Evolutionary conservation across 2,797 vertebrate species (phyloP).

Genomic region (Hypotaenidia okinawae): DNA sequence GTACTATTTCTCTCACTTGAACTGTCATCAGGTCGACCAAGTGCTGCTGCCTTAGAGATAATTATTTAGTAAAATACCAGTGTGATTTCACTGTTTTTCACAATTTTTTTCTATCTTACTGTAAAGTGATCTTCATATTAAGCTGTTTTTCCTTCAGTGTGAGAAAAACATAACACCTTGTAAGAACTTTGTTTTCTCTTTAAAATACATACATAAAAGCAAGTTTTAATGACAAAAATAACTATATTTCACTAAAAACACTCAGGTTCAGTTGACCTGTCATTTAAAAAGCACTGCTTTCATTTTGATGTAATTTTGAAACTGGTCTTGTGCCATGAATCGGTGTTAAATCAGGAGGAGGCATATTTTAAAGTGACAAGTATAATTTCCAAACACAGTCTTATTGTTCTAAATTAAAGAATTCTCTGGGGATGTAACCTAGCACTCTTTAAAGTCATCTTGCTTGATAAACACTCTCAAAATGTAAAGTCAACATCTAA

Average conservation of each 20-base stretch:
- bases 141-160: not conserved
- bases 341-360: not conserved
- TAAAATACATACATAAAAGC: not conserved
- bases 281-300: not conserved
- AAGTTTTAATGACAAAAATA: not conserved
- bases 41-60: not conserved
- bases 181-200: not conserved
- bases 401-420: slow-evolving; percentile 52
- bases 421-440: not conserved
- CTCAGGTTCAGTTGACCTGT: not conserved
- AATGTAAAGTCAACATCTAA: not conserved
- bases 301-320: not conserved
- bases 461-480: not conserved
- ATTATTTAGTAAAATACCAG: not conserved
- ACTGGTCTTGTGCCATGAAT: not conserved
- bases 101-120: not conserved
- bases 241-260: not conserved
- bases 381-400: slow-evolving; percentile 6
- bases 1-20: not conserved
- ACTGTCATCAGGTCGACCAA: not conserved
- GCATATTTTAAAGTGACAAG: not conserved
- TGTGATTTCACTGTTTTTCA: not conserved
- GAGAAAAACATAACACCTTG: not conserved
- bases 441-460: not conserved
- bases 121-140: not conserved